These are phyloP conservation scores for Phalacrocorax pelagicus DNA, from an alignment of 2,113 vertebrate species.

Conservation along the genomic window DNA sequence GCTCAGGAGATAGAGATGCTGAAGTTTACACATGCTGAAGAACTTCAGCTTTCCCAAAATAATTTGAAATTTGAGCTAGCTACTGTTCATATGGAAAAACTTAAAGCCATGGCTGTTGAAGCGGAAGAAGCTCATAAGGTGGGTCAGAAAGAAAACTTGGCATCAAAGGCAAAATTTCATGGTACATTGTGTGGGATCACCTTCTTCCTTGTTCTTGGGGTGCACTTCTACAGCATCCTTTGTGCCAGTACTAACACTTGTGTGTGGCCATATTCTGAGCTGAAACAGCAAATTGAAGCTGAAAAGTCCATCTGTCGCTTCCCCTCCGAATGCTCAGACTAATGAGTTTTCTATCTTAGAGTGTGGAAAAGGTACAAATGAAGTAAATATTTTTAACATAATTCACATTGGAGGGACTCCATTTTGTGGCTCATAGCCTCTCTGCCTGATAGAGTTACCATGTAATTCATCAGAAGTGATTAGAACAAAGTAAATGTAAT, in stretches of 20 bases:
- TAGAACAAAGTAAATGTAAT: background rate
- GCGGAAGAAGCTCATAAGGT: conserved; percentile 82
- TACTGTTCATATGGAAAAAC: conserved; percentile 75
- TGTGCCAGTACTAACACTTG: background rate
- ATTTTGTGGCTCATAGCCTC: background rate
- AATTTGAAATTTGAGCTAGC: conserved; percentile 72
- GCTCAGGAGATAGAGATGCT: conserved; percentile 61
- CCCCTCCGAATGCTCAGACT: background rate
- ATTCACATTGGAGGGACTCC: background rate
- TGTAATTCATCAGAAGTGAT: background rate
- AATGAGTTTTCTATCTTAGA: background rate
- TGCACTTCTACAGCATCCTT: background rate
- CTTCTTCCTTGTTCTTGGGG: background rate
- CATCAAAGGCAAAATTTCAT: background rate
- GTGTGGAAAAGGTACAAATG: background rate
- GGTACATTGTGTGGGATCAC: background rate
- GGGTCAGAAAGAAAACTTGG: background rate
- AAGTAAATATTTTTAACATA: background rate
- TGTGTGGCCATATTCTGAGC: background rate
- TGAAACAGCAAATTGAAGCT: background rate
- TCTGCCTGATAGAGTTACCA: background rate
- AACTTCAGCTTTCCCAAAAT: conserved; percentile 67
- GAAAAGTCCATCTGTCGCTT: background rate
- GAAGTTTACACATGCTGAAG: conserved; percentile 62
- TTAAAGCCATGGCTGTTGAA: conserved; percentile 77